phyloP scores from a whole-genome alignment of 2,888 invertebrate species.

The Eulithis prunata region DNA sequence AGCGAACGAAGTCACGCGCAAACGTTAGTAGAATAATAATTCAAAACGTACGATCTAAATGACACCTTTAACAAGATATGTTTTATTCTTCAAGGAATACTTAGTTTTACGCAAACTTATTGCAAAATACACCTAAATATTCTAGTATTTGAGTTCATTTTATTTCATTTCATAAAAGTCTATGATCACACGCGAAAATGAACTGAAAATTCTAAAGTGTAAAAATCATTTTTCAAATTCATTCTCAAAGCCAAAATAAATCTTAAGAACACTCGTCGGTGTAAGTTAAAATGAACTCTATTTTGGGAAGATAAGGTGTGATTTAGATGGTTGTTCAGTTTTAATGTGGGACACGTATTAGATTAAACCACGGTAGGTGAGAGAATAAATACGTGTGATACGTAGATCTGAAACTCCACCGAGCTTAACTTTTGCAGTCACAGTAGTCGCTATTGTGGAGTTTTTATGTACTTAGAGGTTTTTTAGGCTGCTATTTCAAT shows the following conservation, averaged over 20 bases:
- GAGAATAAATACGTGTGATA: conserved; percentile 8
- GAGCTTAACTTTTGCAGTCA: no score
- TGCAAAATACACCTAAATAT: conserved; percentile 1
- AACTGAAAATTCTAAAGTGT: conserved; percentile 15
- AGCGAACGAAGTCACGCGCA: conserved; percentile 5
- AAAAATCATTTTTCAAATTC: conserved; percentile 23
- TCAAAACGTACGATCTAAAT: conserved; percentile 16
- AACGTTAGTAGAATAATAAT: conserved; percentile 19
- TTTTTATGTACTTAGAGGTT: no score
- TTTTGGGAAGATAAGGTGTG: conserved; percentile 6
- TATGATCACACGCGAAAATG: conserved; percentile 16
- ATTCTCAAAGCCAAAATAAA: conserved; percentile 8
- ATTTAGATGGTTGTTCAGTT: conserved; percentile 9
- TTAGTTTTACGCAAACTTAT: background rate
- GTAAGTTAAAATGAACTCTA: conserved; percentile 14
- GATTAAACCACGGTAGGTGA: conserved; percentile 23
- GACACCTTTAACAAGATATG: conserved; percentile 18
- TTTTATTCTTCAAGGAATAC: conserved; percentile 16
- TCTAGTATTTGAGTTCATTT: background rate
- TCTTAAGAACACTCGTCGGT: conserved; percentile 7
- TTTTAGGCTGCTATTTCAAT: no score
- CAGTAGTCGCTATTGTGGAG: no score
- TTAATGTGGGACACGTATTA: conserved; percentile 30
- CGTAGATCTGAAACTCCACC: conserved; percentile 18
- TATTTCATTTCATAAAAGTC: background rate